Base-by-base conservation (phyloP, 92 coral and sea anemone genomes). In the Siderastrea radians region DNA sequence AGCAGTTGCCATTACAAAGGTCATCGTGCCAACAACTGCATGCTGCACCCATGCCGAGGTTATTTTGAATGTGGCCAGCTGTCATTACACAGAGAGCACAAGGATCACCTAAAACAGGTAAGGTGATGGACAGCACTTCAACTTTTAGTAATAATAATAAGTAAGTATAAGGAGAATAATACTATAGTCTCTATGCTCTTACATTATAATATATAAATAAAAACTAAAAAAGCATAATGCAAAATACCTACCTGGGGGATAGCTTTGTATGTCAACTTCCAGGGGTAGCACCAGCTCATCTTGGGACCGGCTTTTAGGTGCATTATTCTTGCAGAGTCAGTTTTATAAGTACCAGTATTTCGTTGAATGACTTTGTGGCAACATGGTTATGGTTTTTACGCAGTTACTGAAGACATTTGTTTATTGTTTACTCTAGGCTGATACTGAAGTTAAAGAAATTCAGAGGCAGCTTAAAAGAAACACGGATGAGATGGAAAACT, bases 1-100 rank as follows among this genome's bases (percentile, higher is more conserved):
- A 85, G 87, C 70, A 90, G 87, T 67, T 90, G 93, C 74, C 93
- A 86, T 86, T 81, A 86, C 74, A 86, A 75, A 80, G 90, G 93
- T 60, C 93, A 84, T 68, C 82, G 84, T 49, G 75, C 60, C 69
- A 87, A 87, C 80, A 78, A 49, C 71, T 84, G 89, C 89, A 74
- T 75, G 49, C 84, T 73, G 69, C 88, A 85, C 26, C 73, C 78
- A 10, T 84, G 89, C 59, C 65, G 47, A 63, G 89, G 86, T 13
- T 90, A 66, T 63, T 55, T 58, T 48, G 86, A 84, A 60, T 90
- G 89, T 83, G 93, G 92, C 64, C 72, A 68, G 70, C 62, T 49
- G 43, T 57, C 84, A 47, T 52, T 83, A 17, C 93, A 84, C 74
- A 67, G 77, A 61, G 86, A 90, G 63, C 76, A 84, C 59, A 50